Evolutionary conservation across 2,113 vertebrate genomes (phyloP).

Genomic region (Eulacestoma nigropectus): DNA sequence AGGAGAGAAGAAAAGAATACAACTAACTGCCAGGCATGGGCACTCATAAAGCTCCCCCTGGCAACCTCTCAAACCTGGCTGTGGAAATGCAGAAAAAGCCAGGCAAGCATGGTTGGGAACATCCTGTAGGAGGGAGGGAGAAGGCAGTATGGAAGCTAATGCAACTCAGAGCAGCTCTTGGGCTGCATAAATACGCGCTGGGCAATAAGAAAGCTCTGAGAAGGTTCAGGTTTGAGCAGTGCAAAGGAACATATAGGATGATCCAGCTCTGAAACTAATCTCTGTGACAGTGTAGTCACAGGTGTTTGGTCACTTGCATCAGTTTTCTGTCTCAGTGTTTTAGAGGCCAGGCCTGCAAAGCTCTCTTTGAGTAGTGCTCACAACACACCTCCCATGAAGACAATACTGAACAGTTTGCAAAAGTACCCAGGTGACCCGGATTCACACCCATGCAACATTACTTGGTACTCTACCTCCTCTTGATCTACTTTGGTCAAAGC

Average conservation of each 20-base stretch:
- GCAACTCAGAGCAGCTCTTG: background rate
- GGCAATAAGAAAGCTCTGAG: background rate
- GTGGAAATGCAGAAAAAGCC: background rate
- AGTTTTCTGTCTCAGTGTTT: background rate
- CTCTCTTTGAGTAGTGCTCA: background rate
- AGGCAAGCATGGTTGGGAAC: background rate
- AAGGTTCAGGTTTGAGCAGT: background rate
- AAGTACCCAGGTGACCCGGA: background rate
- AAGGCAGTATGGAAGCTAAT: background rate
- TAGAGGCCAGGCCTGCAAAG: background rate
- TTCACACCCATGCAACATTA: background rate
- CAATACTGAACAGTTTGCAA: background rate
- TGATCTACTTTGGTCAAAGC: slow-evolving; percentile 33
- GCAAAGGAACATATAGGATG: background rate
- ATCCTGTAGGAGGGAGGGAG: background rate
- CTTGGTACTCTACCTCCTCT: slow-evolving; percentile 23
- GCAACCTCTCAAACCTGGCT: background rate
- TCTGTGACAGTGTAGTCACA: background rate
- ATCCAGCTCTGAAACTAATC: background rate
- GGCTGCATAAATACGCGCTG: background rate
- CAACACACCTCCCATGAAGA: background rate
- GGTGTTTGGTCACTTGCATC: background rate
- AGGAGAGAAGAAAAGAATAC: slow-evolving; percentile 18
- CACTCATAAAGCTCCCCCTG: background rate
- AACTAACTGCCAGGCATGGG: background rate